Base-by-base conservation (phyloP, 1,140 invertebrate genomes). In the Formica exsecta region DNA sequence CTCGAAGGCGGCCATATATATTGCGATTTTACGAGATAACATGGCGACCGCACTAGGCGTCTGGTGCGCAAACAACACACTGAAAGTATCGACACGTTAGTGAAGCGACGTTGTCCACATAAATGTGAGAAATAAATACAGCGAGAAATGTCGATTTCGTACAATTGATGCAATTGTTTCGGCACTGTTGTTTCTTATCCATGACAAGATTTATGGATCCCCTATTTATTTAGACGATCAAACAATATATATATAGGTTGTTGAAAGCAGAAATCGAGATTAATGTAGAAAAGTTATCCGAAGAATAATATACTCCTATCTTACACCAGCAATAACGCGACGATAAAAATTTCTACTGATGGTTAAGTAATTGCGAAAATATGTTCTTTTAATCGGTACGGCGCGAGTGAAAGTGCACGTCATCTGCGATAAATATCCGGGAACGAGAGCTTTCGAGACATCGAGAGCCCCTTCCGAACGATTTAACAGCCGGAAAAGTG, bases 21-120 rank as follows among this genome's bases (percentile, higher is more conserved):
- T 88, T 32, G 71, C 79, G 66, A 59, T 65, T 85, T 89, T 88
- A 89, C 36, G 87, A 89, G 86, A 11, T 9, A 62, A 66, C 59
- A 29, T 73, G 11, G 19, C n/a, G 19, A 11, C 41, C 48, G 3
- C 54, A 44, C 48, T 36, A 51, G 73, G 44, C n/a, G 64, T 29
- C 48, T 65, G 41, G 0, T 25, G 57, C 25, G 32, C 22, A n/a
- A 38, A 25, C 59, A 66, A 70, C 22, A 11, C 25, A 6, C 11
- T 25, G 13, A 44, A 59, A 19, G 38, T 36, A 74, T 83, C 68
- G 68, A 61, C 79, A 83, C 68, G 38, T 44, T 29, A 73, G 41
- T 73, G 73, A 74, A 38, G 22, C 8, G n/a, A 48, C 36, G 19
- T 80, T 48, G 65, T n/a, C 25, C 41, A 11, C 38, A 41, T 59